A percentile compares a stretch with the other conserved stretches of the same genome.
phyloP scores from a whole-genome alignment of 2,888 invertebrate species.

The Tridacna crocea region DNA sequence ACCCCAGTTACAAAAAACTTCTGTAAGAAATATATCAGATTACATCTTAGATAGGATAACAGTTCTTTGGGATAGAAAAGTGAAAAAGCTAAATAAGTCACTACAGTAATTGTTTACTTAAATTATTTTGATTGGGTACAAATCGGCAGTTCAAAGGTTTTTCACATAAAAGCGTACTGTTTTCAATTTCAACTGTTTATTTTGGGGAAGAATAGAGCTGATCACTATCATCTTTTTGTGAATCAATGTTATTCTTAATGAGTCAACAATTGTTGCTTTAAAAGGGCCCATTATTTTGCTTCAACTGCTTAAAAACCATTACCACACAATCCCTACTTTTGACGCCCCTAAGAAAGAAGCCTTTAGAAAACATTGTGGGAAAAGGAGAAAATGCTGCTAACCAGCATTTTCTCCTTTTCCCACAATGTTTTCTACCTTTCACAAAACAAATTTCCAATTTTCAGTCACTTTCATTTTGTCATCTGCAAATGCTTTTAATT shows the following conservation, averaged over 20 bases:
- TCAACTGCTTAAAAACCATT: not conserved
- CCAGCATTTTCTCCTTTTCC: not conserved
- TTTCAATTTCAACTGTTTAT: constrained; percentile 13
- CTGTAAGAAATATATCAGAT: too few species aligned
- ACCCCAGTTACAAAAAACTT: too few species aligned
- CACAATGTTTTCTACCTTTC: not conserved
- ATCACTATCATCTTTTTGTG: constrained; percentile 14
- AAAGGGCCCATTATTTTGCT: not conserved
- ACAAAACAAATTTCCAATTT: not conserved
- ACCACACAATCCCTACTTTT: not conserved
- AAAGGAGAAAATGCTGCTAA: not conserved
- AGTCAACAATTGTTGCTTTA: not conserved
- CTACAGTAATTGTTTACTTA: constrained; percentile 3
- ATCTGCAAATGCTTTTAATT: too few species aligned
- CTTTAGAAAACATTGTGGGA: not conserved
- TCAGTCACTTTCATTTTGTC: too few species aligned
- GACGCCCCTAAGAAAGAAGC: not conserved
- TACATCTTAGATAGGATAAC: not conserved
- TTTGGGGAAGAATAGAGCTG: constrained; percentile 12
- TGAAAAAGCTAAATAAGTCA: not conserved
- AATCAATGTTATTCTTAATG: constrained; percentile 25
- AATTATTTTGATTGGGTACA: constrained; percentile 11
- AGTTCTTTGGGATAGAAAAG: not conserved
- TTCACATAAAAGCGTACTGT: constrained; percentile 12
- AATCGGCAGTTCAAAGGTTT: constrained; percentile 15